phyloP scores from a whole-genome alignment of 2,888 invertebrate species.

The Volucella bombylans region DNA sequence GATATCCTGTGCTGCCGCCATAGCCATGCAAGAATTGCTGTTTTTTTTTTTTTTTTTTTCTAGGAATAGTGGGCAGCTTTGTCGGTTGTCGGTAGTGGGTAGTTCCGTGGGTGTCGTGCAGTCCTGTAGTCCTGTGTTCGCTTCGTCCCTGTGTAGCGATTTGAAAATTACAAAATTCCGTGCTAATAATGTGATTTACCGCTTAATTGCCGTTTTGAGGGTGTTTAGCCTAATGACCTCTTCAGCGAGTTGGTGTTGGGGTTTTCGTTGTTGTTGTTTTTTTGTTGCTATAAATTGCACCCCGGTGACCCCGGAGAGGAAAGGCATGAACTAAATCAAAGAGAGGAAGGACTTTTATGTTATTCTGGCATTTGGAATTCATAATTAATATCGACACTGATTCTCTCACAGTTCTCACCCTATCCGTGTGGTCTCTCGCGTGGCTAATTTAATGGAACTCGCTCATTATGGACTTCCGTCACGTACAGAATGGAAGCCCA shows the following conservation, averaged over 20 bases:
- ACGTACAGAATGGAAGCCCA: constrained; percentile 52
- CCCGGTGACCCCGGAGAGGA: neutral
- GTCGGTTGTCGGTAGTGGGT: neutral
- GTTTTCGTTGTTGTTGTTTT: neutral
- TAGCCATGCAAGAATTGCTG: constrained; percentile 35
- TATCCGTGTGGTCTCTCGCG: constrained; percentile 1
- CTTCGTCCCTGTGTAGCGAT: neutral
- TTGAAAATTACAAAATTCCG: constrained; percentile 70
- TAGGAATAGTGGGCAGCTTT: neutral
- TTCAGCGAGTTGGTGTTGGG: constrained; percentile 1
- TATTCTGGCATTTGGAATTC: constrained; percentile 37
- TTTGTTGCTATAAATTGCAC: neutral
- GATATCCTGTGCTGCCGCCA: constrained; percentile 48
- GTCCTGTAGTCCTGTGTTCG: too few relatives aligned
- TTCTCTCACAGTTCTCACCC: neutral
- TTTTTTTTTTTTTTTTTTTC: neutral
- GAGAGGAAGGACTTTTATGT: neutral
- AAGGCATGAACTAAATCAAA: neutral
- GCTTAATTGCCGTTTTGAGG: constrained; percentile 58
- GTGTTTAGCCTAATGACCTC: constrained; percentile 70
- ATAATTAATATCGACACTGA: constrained; percentile 70
- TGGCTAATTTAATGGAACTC: constrained; percentile 54
- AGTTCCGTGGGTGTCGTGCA: too few relatives aligned
- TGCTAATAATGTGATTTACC: constrained; percentile 66
- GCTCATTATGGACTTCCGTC: constrained; percentile 67